Evolutionary conservation across 1,140 invertebrate species (phyloP).

Genomic region (Manduca sexta): DNA sequence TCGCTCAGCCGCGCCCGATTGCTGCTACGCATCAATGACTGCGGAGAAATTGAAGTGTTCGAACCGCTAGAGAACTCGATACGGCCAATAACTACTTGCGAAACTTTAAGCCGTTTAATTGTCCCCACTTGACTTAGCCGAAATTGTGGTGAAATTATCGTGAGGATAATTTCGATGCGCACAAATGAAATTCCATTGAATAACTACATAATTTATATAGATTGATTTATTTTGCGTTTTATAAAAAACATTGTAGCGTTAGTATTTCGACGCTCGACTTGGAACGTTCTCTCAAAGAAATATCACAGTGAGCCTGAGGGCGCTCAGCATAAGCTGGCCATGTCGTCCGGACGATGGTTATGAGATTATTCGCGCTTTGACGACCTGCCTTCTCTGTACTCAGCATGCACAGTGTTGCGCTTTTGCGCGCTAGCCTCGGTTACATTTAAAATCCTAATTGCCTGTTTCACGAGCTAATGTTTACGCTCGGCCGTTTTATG

Average conservation of each 20-base stretch:
- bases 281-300: conserved; percentile 40
- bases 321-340: conserved; percentile 43
- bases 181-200: conserved; percentile 18
- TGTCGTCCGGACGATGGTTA: conserved; percentile 50
- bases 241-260: background rate
- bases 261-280: too few relatives aligned
- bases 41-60: conserved; percentile 65
- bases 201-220: conserved; percentile 11
- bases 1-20: conserved; percentile 63
- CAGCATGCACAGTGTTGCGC: conserved; percentile 46
- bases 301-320: conserved; percentile 49
- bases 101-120: conserved; percentile 54
- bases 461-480: conserved; percentile 27
- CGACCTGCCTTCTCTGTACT: conserved; percentile 52
- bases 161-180: conserved; percentile 36
- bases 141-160: conserved; percentile 33
- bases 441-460: conserved; percentile 47
- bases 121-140: conserved; percentile 26
- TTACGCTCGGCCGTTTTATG: conserved; percentile 8
- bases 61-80: conserved; percentile 39
- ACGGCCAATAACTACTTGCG: conserved; percentile 43
- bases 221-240: background rate
- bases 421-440: conserved; percentile 42
- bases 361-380: conserved; percentile 66
- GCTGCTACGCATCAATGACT: conserved; percentile 53